Base-by-base conservation (phyloP, 2,888 invertebrate genomes). In the Coleophora deauratella region DNA sequence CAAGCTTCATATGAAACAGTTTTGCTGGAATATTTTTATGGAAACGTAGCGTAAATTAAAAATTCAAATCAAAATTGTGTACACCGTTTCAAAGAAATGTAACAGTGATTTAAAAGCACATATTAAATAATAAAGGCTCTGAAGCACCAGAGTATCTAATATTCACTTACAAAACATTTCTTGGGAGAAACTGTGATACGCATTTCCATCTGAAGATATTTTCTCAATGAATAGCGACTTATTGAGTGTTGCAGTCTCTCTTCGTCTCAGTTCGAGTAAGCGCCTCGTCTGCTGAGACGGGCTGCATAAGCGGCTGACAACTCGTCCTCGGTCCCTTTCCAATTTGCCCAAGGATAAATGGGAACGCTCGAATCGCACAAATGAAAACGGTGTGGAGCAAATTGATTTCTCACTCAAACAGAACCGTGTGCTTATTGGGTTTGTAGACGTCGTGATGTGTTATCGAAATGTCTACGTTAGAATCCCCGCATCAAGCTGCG, bases 371-470 rank as follows among this genome's bases (percentile, higher is more conserved):
- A 70, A 75, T 77, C 74, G 72, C 74, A 82, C 77, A 78, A 82
- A 81, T 81, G 80, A 80, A 81, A 79, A 72, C 68, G 78, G 72
- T 72, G 72, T 71, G 72, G 78, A 78, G 76, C 79, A 75, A 81
- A 81, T 82, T 82, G 82, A 80, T 81, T 82, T 80, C 81, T 79
- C 80, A 78, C 76, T 78, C 76, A 77, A 73, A 76, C 66, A 76
- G 74, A 75, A 75, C 73, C 38, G 37, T 35, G 40, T n/a, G n/a
- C n/a, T n/a, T n/a, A n/a, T n/a, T n/a, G 40, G 31, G 40, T 43
- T 39, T 38, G 28, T 27, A 35, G 42, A 38, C 35, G 33, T 42
- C 12, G 21, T 21, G 21, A 21, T 21, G 21, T 21, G 21, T 21
- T 21, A 21, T 21, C 21, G 3, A 21, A 21, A 21, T 21, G 21